Evolutionary conservation across 2,113 vertebrate species (phyloP), one percentile per base, ranked within the genome.

Genomic region (Setophaga kirtlandii): DNA sequence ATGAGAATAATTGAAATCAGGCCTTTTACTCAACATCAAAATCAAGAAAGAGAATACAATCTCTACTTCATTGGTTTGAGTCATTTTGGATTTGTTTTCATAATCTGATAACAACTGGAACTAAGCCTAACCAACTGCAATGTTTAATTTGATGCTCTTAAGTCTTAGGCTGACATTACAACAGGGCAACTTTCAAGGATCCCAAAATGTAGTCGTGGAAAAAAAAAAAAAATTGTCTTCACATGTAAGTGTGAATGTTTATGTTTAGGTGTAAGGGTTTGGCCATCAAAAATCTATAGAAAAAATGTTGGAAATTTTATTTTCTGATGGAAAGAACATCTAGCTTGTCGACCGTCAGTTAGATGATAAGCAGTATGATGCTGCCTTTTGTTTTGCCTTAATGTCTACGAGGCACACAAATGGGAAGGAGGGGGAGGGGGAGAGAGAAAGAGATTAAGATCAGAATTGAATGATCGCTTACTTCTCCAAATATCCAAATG

Each of bases 341-440:
- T 23, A 68, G 7, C 5, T 73, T 10, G 11, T 13, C 39, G 10
- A 47, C 27, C 16, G 55, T 53, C 27, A 70, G 3, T 17, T 44
- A 76, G 9, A 30, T 24, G 2, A 2, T 37, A 65, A 78, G 10
- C 9, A 67, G 5, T 37, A 20, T 84, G 69, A 20, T 20, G 22
- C 6, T 41, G n/a, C 12, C 9, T 89, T 68, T 65, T 83, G 12
- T 49, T 58, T 30, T 86, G n/a, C 3, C 2, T 62, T 56, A 28
- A 15, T 74, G 46, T 69, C 17, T 42, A 76, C 33, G 25, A 64
- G 9, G 7, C 53, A 62, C 4, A 74, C 8, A 74, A 44, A 60
- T 19, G 22, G 15, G 19, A 12, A 4, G 1, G 9, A 11, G 4
- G 9, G 1, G 15, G 7, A 6, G 24, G 2, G 19, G 3, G n/a